Evolutionary conservation across 1,140 invertebrate genomes (phyloP), one percentile per base, ranked within the genome.

Genomic region (Drosophila biarmipes): DNA sequence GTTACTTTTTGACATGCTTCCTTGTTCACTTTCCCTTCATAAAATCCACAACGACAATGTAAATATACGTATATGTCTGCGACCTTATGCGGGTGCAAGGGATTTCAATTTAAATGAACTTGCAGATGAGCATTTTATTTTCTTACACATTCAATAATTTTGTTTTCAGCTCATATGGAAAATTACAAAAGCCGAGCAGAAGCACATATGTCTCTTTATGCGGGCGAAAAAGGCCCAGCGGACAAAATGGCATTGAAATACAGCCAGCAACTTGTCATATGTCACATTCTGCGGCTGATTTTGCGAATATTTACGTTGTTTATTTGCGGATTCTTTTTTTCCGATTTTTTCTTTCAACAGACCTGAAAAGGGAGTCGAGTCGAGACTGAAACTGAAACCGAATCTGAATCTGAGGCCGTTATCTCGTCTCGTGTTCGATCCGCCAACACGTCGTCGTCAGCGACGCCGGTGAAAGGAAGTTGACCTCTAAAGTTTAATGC

Each of bases 401-500:
- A 45, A 24, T 8, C 42, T 19, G 19, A 37, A 46, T n/a, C 62
- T 34, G 66, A 56, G 64, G 67, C 67, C 67, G 67, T 71, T 71
- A 71, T 67, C 63, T 62, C 58, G 58, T 66, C 62, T 66, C 58
- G 62, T 24, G 42, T 38, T 63, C 42, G 58, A 43, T 51, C 48
- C 84, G 74, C 78, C 84, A 82, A 78, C 79, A 67, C 63, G 40
- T 68, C 51, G 46, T 73, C 69, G 19, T 53, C 48, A 43, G 24
- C 56, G 68, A 42, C 40, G 56, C 52, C 77, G 76, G 84, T 89
- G 84, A 89, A 89, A 89, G 84, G 84, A 89, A 89, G 84, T 89
- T 89, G 84, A 89, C 84, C 84, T 89, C 84, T 89, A 89, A 89
- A 89, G 85, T 89, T 89, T 84, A 89, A 89, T 89, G 84, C 84